phyloP scores from a whole-genome alignment of 2,797 vertebrate species.

The Staurois parvus region DNA sequence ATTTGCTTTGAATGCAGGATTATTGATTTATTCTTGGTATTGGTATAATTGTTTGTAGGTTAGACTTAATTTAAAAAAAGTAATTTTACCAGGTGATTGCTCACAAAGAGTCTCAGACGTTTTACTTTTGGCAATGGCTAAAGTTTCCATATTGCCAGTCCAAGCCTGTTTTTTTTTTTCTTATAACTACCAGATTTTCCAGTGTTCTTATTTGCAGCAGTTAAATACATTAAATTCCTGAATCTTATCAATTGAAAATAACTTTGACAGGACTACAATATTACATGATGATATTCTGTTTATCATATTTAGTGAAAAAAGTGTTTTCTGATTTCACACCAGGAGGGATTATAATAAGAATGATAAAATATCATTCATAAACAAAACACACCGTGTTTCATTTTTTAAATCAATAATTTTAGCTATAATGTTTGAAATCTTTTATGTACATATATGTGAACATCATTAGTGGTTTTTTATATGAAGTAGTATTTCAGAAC shows the following conservation, averaged over 20 bases:
- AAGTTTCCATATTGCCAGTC: background rate
- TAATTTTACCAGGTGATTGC: too few relatives aligned
- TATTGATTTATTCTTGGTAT: too few relatives aligned
- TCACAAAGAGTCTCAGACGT: background rate
- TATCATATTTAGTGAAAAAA: background rate
- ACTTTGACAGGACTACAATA: background rate
- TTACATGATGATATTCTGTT: background rate
- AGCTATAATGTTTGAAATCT: background rate
- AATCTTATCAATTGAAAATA: background rate
- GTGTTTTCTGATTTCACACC: background rate
- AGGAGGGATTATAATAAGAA: background rate
- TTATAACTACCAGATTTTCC: background rate
- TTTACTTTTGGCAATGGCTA: too few relatives aligned
- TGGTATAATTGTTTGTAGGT: too few relatives aligned
- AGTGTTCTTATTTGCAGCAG: background rate
- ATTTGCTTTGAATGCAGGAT: too few relatives aligned
- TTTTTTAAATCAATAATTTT: background rate
- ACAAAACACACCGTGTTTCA: too few relatives aligned
- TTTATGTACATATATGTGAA: background rate
- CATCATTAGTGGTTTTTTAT: background rate
- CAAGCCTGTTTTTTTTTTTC: too few relatives aligned
- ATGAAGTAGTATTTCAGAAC: conserved; percentile 3
- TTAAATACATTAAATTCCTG: background rate
- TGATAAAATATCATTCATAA: background rate
- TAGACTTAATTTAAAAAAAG: too few relatives aligned